phyloP scores from a whole-genome alignment of 1,140 invertebrate species.

The Ptiloglossa arizonensis region DNA sequence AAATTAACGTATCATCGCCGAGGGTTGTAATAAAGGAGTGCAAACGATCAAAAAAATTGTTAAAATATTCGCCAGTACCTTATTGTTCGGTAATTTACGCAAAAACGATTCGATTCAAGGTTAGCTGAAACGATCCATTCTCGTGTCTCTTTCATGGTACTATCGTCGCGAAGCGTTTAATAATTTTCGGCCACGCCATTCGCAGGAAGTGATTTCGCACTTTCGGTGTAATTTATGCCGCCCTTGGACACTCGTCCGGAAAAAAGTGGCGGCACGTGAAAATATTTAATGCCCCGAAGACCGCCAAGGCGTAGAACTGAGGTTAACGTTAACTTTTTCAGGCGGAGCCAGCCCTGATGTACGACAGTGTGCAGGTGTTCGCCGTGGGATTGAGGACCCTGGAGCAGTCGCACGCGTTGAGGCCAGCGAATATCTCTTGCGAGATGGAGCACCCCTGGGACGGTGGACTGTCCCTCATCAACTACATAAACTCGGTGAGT shows the following conservation, averaged over 20 bases:
- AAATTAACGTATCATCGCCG: too few species aligned
- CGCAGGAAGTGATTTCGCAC: not conserved
- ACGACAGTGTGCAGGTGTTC: constrained; percentile 90
- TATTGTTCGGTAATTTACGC: too few species aligned
- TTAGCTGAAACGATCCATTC: too few species aligned
- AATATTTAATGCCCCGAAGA: constrained; percentile 19
- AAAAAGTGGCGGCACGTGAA: not conserved
- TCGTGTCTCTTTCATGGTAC: too few species aligned
- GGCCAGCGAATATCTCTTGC: constrained; percentile 87
- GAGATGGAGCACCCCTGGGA: constrained; percentile 89
- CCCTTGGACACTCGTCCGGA: constrained; percentile 5
- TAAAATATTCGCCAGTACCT: too few species aligned
- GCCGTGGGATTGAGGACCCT: constrained; percentile 87
- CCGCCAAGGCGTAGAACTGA: constrained; percentile 9
- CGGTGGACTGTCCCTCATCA: constrained; percentile 90
- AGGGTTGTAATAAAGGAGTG: too few species aligned
- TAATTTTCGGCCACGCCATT: not conserved
- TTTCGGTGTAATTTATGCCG: not conserved
- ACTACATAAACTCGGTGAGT: constrained; percentile 90
- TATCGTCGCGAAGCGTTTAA: too few species aligned
- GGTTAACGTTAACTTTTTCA: constrained; percentile 71
- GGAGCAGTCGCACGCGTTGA: constrained; percentile 85
- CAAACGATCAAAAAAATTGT: too few species aligned
- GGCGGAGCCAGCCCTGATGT: constrained; percentile 90
- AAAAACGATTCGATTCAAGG: too few species aligned